Base-by-base conservation (phyloP, 2,797 vertebrate genomes). In the Sphenopsis melanotis region DNA sequence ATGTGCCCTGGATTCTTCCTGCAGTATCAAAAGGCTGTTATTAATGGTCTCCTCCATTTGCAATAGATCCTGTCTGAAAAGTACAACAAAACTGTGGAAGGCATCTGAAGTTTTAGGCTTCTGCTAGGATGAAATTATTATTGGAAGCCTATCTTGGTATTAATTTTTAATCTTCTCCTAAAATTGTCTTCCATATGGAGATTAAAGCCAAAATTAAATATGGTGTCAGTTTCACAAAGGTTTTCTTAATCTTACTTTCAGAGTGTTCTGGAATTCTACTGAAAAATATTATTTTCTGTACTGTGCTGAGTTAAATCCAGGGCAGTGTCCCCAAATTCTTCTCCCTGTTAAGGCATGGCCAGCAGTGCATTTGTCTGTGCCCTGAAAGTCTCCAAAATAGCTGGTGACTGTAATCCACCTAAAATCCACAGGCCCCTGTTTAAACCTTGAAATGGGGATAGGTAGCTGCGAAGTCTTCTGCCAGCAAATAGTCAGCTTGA, bases 151-250 rank as follows among this genome's bases (percentile, higher is more conserved):
- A 71, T 91, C 64, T 92, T 80, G 44, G 7, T 82, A 80, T 85
- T 92, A 53, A 78, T 83, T 91, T 95, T 87, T 89, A 79, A 93
- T 82, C 29, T 89, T 93, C 84, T 90, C 72, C 70, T 94, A 84
- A 74, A 69, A n/a, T 65, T 90, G 72, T 89, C 81, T 93, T 85
- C 75, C 44, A 87, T 71, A 50, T 20, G 71, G 84, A 95, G 92
- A 93, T 87, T 78, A 89, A 95, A 91, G 82, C 44, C 84, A 83
- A 52, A 90, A 74, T 92, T 82, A 84, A 89, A 34, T 70, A 39
- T 47, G 44, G 15, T 83, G 76, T 78, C 81, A 41, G 37, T 75
- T 94, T 90, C 69, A 55, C 32, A 30, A 64, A 66, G 53, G 21
- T 36, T 75, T 94, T 87, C 76, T 66, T 88, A 86, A 90, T 87